Evolutionary conservation across 1,140 invertebrate species (phyloP).

Genomic region (Medauroidea extradentata): DNA sequence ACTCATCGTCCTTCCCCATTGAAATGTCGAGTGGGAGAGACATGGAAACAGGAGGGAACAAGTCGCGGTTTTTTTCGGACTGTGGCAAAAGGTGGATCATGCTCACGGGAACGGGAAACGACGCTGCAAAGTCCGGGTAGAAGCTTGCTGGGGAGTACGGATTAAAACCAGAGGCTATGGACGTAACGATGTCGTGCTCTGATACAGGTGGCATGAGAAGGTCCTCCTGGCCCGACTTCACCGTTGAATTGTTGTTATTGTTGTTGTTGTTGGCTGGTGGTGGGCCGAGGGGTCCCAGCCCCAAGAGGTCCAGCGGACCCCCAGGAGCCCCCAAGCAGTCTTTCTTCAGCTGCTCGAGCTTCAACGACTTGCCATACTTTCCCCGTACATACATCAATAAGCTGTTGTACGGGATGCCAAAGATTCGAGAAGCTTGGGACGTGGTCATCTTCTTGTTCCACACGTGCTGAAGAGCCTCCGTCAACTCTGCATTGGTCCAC

Average conservation of each 20-base stretch:
- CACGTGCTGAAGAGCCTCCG: slow-evolving; percentile 81
- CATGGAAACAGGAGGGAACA: slow-evolving; percentile 45
- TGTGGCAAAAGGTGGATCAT: slow-evolving; percentile 78
- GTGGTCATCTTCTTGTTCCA: slow-evolving; percentile 96
- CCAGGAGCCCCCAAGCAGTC: slow-evolving; percentile 69
- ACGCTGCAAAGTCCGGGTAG: slow-evolving; percentile 72
- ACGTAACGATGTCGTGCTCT: slow-evolving; percentile 12
- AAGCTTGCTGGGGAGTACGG: slow-evolving; percentile 58
- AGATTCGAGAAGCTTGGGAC: slow-evolving; percentile 81
- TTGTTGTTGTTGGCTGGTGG: slow-evolving; percentile 60
- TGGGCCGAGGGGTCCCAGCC: slow-evolving; percentile 47
- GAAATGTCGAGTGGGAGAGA: slow-evolving; percentile 47
- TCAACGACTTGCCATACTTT: slow-evolving; percentile 85
- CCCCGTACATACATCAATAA: slow-evolving; percentile 88
- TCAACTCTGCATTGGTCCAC: slow-evolving; percentile 86
- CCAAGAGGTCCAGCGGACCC: slow-evolving; percentile 59
- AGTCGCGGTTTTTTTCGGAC: slow-evolving; percentile 61
- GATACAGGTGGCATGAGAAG: slow-evolving; percentile 2
- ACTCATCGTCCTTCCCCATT: slow-evolving; percentile 51
- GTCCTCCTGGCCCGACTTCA: slow-evolving; percentile 23
- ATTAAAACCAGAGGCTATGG: slow-evolving; percentile 51
- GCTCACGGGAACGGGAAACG: slow-evolving; percentile 75
- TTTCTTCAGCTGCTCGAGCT: slow-evolving; percentile 79
- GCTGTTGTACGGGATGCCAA: slow-evolving; percentile 88
- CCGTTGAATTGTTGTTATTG: slow-evolving; percentile 56